These are phyloP conservation scores for Drosophila jambulina DNA, from an alignment of 1,140 invertebrate genomes.

Conservation along the genomic window DNA sequence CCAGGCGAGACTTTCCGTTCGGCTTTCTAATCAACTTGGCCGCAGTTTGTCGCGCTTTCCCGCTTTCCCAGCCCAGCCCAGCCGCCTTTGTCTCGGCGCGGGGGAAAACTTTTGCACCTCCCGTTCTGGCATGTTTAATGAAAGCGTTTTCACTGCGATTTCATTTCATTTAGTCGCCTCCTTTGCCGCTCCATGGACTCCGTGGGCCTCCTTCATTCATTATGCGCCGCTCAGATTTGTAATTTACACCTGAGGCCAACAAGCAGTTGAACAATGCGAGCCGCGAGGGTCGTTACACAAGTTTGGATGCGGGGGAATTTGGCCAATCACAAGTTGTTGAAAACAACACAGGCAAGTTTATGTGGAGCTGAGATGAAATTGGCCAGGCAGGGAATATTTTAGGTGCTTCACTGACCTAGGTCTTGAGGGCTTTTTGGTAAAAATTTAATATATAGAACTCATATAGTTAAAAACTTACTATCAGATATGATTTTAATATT, in stretches of 20 bases:
- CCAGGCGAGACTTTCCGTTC: constrained; percentile 50
- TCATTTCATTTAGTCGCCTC: constrained; percentile 79
- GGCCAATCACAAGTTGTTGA: constrained; percentile 26
- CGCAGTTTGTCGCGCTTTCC: constrained; percentile 71
- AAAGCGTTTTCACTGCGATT: constrained; percentile 81
- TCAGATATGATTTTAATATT: too few relatives aligned
- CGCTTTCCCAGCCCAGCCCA: constrained; percentile 17
- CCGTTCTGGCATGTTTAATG: constrained; percentile 65
- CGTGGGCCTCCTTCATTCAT: constrained; percentile 63
- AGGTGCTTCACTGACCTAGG: background rate
- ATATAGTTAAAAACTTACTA: too few relatives aligned
- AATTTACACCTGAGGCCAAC: constrained; percentile 77
- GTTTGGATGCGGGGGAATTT: constrained; percentile 19
- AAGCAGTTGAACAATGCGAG: constrained; percentile 52
- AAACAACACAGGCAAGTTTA: constrained; percentile 8
- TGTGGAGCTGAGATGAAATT: background rate
- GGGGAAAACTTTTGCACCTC: constrained; percentile 58
- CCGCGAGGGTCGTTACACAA: constrained; percentile 39
- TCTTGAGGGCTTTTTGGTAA: background rate
- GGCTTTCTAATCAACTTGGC: constrained; percentile 82
- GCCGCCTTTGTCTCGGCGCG: constrained; percentile 21
- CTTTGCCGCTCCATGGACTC: constrained; percentile 44
- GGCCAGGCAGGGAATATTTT: background rate
- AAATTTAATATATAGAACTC: too few relatives aligned
- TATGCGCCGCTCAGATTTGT: constrained; percentile 78